These are phyloP conservation scores for Sternarchorhynchus goeldii DNA, from an alignment of 2,797 vertebrate species.

Conservation along the genomic window DNA sequence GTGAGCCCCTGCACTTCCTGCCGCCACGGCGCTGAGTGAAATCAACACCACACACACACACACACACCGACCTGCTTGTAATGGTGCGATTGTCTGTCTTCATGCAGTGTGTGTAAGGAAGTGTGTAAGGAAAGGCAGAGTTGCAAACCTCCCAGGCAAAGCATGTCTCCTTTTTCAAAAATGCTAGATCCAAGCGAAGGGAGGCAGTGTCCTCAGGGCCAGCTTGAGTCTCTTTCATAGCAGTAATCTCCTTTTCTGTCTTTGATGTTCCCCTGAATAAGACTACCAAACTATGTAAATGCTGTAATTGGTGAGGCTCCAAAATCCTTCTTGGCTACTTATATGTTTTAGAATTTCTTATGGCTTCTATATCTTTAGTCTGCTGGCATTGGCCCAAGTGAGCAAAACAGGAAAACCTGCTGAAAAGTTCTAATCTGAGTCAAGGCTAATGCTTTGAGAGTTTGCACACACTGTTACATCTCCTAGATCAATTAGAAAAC, in stretches of 20 bases:
- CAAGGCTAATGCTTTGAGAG: not conserved
- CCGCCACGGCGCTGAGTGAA: not conserved
- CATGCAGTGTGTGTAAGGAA: not conserved
- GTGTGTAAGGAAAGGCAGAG: not conserved
- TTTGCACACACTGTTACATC: too few species aligned
- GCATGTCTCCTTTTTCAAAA: not conserved
- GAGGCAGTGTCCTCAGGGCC: not conserved
- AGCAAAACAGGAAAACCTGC: slow-evolving; percentile 4
- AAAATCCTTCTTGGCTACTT: not conserved
- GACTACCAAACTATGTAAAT: slow-evolving; percentile 30
- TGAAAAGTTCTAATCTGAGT: not conserved
- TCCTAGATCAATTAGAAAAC: too few species aligned
- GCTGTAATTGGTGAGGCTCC: not conserved
- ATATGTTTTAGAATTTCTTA: not conserved
- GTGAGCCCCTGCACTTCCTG: slow-evolving; percentile 64
- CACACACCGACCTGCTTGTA: not conserved
- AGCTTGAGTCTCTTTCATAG: not conserved
- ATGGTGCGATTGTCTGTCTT: not conserved
- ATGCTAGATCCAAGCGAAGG: slow-evolving; percentile 30
- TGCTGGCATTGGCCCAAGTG: not conserved
- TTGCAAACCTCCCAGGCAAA: not conserved
- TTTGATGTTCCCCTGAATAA: slow-evolving; percentile 1
- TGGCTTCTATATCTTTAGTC: not conserved
- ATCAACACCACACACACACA: too few species aligned
- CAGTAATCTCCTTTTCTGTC: slow-evolving; percentile 3